These are phyloP conservation scores for Ptychadena robeensis DNA, from an alignment of 2,797 vertebrate genomes.

Conservation along the genomic window DNA sequence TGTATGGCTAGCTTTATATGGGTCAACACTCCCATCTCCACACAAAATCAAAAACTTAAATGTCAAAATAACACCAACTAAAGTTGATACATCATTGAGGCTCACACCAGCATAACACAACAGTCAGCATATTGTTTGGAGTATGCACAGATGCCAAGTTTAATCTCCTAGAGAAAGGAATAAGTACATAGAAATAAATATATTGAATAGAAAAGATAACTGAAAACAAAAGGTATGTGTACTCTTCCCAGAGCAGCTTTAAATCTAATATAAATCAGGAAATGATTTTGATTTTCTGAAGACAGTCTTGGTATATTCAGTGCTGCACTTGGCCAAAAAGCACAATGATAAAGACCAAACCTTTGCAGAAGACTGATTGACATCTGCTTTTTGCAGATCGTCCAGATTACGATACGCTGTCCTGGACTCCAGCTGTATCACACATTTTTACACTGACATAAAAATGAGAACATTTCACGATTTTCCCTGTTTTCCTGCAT, in stretches of 20 bases:
- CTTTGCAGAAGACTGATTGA: neutral
- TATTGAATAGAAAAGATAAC: too few species aligned
- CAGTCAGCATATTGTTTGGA: too few species aligned
- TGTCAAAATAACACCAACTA: too few species aligned
- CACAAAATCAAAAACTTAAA: too few species aligned
- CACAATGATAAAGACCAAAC: neutral
- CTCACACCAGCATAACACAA: too few species aligned
- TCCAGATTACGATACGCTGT: neutral
- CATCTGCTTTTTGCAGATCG: neutral
- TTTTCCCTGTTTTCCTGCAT: constrained; percentile 19
- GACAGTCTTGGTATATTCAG: neutral
- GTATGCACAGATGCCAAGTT: too few species aligned
- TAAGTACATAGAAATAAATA: too few species aligned
- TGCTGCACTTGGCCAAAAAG: neutral
- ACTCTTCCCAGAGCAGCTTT: neutral
- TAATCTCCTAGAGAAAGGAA: too few species aligned
- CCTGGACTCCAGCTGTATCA: constrained; percentile 24
- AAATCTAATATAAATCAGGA: neutral
- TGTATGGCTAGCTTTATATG: too few species aligned
- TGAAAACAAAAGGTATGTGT: too few species aligned
- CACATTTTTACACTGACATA: constrained; percentile 36
- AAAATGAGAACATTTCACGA: constrained; percentile 18
- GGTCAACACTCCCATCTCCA: too few species aligned
- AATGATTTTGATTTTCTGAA: neutral
- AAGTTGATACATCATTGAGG: too few species aligned